These are phyloP conservation scores for Choristoneura fumiferana DNA, from an alignment of 1,140 invertebrate species.

Conservation along the genomic window DNA sequence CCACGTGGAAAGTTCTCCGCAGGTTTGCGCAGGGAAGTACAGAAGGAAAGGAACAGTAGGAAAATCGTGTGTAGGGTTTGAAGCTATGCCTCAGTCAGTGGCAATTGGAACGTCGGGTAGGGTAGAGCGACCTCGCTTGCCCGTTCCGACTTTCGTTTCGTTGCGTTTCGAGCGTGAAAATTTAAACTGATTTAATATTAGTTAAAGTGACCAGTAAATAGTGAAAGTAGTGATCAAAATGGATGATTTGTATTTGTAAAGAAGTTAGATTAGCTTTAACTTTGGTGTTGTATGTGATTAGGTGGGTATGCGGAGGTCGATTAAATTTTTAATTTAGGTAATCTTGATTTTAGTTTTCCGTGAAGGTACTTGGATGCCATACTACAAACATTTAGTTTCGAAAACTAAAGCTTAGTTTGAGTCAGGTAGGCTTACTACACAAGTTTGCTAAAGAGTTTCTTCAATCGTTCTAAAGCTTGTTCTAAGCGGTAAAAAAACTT, in stretches of 20 bases:
- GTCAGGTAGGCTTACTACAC: too few species aligned
- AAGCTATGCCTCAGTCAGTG: slow-evolving; percentile 57
- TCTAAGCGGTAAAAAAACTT: too few species aligned
- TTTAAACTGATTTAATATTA: background rate
- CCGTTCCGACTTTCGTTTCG: slow-evolving; percentile 4
- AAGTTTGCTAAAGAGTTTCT: too few species aligned
- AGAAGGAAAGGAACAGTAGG: slow-evolving; percentile 53
- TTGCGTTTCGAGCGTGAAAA: slow-evolving; percentile 1
- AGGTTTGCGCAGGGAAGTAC: slow-evolving; percentile 60
- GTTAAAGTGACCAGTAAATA: background rate
- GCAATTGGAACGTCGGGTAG: slow-evolving; percentile 43
- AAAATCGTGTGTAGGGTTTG: slow-evolving; percentile 47
- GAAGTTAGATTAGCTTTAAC: slow-evolving; percentile 8
- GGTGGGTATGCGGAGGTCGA: background rate
- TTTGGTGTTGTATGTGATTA: slow-evolving; percentile 3
- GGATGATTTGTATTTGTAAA: slow-evolving; percentile 13
- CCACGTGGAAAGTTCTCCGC: slow-evolving; percentile 61
- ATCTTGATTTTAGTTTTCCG: slow-evolving; percentile 12
- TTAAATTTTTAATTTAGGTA: background rate
- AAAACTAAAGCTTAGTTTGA: too few species aligned
- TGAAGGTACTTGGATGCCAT: too few species aligned
- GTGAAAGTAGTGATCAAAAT: slow-evolving; percentile 6
- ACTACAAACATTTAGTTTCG: too few species aligned
- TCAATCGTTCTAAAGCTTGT: too few species aligned
- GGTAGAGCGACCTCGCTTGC: slow-evolving; percentile 18